Conservation (phyloP, 1,140 invertebrate species). For the Eupristina koningsbergeri region DNA sequence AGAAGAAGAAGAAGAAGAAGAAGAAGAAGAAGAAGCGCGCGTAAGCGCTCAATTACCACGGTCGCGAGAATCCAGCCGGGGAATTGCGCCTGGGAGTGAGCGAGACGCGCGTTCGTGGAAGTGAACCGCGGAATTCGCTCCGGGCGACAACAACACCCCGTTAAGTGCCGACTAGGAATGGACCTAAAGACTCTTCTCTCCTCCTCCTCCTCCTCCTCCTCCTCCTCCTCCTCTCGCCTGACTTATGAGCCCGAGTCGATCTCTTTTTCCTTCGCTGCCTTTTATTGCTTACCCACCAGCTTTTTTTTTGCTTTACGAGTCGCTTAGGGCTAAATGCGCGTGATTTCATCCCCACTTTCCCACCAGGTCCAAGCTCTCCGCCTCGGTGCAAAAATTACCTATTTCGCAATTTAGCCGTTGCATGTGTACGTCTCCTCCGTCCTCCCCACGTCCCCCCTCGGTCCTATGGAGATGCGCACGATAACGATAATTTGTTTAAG, state of each 20-base stretch:
- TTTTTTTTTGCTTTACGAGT: neutral
- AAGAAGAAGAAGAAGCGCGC: neutral
- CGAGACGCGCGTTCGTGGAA: conserved; percentile 20
- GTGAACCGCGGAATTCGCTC: conserved; percentile 31
- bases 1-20: too few relatives aligned
- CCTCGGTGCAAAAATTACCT: neutral
- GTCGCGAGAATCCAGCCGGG: conserved; percentile 6
- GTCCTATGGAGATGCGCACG: neutral
- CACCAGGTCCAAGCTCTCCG: too few relatives aligned
- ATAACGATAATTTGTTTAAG: conserved; percentile 17
- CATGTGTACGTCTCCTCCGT: too few relatives aligned
- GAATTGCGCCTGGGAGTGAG: conserved; percentile 20
- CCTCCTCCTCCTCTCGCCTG: too few relatives aligned
- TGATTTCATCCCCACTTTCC: neutral
- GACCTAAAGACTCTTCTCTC: neutral
- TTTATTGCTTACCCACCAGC: neutral
- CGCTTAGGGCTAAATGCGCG: neutral
- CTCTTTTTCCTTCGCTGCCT: neutral
- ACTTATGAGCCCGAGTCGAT: neutral
- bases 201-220: too few relatives aligned
- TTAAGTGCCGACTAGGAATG: conserved; percentile 32
- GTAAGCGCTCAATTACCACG: conserved; percentile 14
- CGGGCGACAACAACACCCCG: conserved; percentile 26
- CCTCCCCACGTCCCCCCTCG: too few relatives aligned
- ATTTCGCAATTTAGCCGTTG: neutral